Conservation (phyloP, 2,113 vertebrate species). For the Mionectes macconnelli region DNA sequence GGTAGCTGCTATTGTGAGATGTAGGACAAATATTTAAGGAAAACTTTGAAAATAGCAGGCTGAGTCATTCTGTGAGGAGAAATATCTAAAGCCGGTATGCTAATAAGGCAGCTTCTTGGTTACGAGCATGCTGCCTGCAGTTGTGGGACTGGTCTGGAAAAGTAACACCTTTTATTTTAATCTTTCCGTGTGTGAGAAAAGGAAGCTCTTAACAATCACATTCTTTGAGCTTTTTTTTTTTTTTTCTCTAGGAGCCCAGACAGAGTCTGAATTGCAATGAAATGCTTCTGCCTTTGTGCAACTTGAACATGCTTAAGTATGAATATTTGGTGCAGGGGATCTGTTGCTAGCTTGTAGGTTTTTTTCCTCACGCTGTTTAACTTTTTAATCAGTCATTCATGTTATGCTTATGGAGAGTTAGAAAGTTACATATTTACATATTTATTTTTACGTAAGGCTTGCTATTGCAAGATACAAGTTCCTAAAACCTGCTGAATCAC, state of each 20-base stretch:
- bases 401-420: neutral
- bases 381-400: neutral
- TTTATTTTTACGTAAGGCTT: neutral
- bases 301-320: neutral
- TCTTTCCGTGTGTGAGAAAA: neutral
- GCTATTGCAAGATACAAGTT: neutral
- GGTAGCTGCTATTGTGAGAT: neutral
- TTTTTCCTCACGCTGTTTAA: neutral
- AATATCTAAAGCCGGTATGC: neutral
- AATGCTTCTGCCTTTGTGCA: neutral
- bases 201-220: slow-evolving; percentile 14
- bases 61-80: slow-evolving; percentile 47
- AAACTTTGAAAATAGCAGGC: slow-evolving; percentile 61
- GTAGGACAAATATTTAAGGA: slow-evolving; percentile 57
- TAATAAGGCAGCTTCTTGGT: slow-evolving; percentile 13
- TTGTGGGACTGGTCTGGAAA: slow-evolving; percentile 20
- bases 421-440: rapidly evolving
- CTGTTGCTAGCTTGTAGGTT: neutral
- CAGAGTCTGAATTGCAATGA: neutral
- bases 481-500: slow-evolving; percentile 22
- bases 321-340: neutral
- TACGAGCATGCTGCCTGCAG: neutral
- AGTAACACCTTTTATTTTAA: slow-evolving; percentile 33
- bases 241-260: neutral
- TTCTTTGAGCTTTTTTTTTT: neutral